Evolutionary conservation across 2,888 invertebrate species (phyloP).

Genomic region (Xanthostigma xanthostigma): DNA sequence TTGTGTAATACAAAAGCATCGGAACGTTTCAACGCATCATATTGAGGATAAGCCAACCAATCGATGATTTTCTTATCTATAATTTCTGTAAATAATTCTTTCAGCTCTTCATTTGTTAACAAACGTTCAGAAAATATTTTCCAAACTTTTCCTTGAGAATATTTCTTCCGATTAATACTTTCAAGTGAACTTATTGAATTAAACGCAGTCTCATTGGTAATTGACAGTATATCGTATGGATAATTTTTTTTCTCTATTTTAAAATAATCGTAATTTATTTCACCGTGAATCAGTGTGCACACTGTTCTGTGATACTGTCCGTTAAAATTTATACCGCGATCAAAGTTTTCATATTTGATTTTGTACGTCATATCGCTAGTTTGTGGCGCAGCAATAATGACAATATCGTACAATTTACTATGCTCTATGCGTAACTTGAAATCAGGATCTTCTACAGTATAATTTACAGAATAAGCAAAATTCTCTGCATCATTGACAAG

Average conservation of each 20-base stretch:
- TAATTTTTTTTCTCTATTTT: slow-evolving; percentile 20
- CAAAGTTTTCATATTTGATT: slow-evolving; percentile 31
- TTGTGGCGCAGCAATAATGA: slow-evolving; percentile 41
- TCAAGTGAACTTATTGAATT: slow-evolving; percentile 30
- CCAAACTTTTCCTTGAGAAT: slow-evolving; percentile 27
- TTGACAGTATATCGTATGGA: slow-evolving; percentile 27
- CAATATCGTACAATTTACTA: slow-evolving; percentile 32
- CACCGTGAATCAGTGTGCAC: slow-evolving; percentile 37
- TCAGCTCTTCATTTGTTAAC: slow-evolving; percentile 28
- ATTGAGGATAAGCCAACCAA: slow-evolving; percentile 43
- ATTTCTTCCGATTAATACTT: slow-evolving; percentile 20
- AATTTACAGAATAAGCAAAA: slow-evolving; percentile 4
- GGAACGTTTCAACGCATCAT: slow-evolving; percentile 20
- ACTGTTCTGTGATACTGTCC: slow-evolving; percentile 36
- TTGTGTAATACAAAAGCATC: slow-evolving; percentile 34
- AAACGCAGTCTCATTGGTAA: slow-evolving; percentile 29
- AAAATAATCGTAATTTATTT: slow-evolving; percentile 30
- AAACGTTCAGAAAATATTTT: slow-evolving; percentile 39
- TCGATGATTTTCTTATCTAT: slow-evolving; percentile 21
- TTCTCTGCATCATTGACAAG: slow-evolving; percentile 16
- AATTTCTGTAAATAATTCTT: slow-evolving; percentile 31
- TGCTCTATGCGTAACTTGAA: not conserved
- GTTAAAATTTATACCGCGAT: slow-evolving; percentile 20
- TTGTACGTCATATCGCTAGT: slow-evolving; percentile 25
- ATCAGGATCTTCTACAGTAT: not conserved